Evolutionary conservation across 2,797 vertebrate species (phyloP).

Genomic region (Cossypha heuglini): DNA sequence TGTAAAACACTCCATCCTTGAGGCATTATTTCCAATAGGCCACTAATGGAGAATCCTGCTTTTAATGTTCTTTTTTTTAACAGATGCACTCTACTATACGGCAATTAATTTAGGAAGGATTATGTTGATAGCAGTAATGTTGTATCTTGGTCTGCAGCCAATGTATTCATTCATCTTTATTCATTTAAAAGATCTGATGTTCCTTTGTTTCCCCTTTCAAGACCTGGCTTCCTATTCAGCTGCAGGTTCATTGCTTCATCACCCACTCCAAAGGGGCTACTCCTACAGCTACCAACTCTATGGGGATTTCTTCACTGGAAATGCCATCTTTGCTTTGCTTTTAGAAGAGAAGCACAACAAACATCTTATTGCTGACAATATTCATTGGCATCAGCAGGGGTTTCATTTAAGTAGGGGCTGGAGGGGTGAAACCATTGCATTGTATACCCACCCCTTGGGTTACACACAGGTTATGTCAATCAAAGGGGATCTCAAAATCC

Average conservation of each 20-base stretch:
- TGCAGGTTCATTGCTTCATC: slow-evolving; percentile 20
- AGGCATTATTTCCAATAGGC: not conserved
- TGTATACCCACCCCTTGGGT: not conserved
- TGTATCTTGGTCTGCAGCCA: slow-evolving; percentile 7
- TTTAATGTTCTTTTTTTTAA: slow-evolving; percentile 19
- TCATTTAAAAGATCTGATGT: slow-evolving; percentile 36
- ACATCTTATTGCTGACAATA: not conserved
- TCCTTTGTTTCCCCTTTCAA: slow-evolving; percentile 35
- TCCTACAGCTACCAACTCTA: not conserved
- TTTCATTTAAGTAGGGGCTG: not conserved
- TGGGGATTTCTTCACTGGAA: not conserved
- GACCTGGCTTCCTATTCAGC: slow-evolving; percentile 16
- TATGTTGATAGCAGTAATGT: not conserved
- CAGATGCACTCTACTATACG: not conserved
- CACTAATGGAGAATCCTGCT: not conserved
- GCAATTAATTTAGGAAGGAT: slow-evolving; percentile 38
- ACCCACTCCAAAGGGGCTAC: not conserved
- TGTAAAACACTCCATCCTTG: not conserved
- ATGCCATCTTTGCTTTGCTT: slow-evolving; percentile 34
- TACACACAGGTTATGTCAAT: not conserved
- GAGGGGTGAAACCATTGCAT: not conserved
- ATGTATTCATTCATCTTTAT: slow-evolving; percentile 47
- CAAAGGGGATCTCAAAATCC: not conserved
- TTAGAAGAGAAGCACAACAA: not conserved
- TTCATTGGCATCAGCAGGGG: not conserved